Base-by-base conservation (phyloP, 2,888 invertebrate genomes). In the Drosophila differens region DNA sequence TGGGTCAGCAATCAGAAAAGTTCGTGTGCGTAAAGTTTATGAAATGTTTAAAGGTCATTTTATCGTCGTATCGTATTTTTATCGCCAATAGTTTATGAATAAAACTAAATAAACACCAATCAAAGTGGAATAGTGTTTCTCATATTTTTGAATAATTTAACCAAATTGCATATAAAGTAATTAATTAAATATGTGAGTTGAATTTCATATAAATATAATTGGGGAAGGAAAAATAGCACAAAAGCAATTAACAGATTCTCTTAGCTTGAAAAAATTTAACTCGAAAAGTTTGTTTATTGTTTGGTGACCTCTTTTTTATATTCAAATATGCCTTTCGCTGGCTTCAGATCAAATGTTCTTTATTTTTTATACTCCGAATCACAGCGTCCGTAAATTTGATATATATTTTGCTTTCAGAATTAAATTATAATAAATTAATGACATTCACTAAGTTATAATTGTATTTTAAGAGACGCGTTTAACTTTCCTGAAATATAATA, bases 11-110 rank as follows among this genome's bases (percentile, higher is more conserved):
- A 70, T 79, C 68, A 61, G 58, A 62, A 53, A 61, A 44, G 61
- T 79, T 79, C 52, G 65, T 77, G 69, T 70, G 53, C 64, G 51
- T 57, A 39, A 63, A 63, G 57, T 57, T 79, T 39, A 10, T 37
- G n/a, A 41, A 65, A n/a, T 62, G 59, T 49, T 44, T 51, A 75
- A 67, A 76, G 79, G 72, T 69, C 59, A 76, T 35, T 63, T 49
- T 33, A 49, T 4, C 10, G n/a, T 22, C 10, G 10, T 28, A 30
- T 7, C 25, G 39, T 28, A 66, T 33, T 51, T 51, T 39, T 55
- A 57, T n/a, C 14, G 58, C 41, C 30, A 70, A 69, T 51, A 69
- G 35, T 35, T 58, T 16, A 69, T 66, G 35, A 54, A 35, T 10
- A 22, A 49, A 37, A 49, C 35, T 35, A 28, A 49, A 37, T 22